Percentiles rank a stretch among this genome's conserved stretches.
Conservation (phyloP, 2,888 invertebrate genomes). For the Ligdia adustata region DNA sequence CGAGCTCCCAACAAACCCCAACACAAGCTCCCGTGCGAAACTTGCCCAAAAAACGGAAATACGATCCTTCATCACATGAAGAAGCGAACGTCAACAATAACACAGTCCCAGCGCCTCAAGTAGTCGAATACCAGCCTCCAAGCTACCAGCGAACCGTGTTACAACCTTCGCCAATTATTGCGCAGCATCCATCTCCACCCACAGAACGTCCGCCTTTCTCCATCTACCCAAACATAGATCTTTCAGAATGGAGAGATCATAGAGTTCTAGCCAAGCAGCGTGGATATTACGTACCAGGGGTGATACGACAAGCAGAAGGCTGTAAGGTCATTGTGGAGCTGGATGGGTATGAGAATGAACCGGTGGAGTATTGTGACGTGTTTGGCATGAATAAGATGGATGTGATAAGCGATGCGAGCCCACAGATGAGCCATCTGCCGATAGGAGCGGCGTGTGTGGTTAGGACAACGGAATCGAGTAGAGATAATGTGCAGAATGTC, state of each 20-base stretch:
- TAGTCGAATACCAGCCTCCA: conserved; percentile 58
- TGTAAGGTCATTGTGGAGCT: conserved; percentile 92
- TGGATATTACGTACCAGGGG: conserved; percentile 93
- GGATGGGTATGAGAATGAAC: conserved; percentile 89
- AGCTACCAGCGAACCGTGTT: conserved; percentile 59
- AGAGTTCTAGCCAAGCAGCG: conserved; percentile 94
- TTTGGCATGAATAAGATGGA: conserved; percentile 92
- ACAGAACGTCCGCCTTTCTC: conserved; percentile 77
- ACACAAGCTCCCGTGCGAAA: conserved; percentile 87
- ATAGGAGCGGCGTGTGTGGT: conserved; percentile 93
- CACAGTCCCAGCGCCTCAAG: conserved; percentile 52
- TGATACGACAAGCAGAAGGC: conserved; percentile 89
- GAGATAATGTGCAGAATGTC: conserved; percentile 86
- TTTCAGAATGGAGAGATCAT: conserved; percentile 97
- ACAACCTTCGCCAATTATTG: conserved; percentile 67
- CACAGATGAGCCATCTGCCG: conserved; percentile 91
- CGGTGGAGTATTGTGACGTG: conserved; percentile 90
- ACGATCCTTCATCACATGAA: conserved; percentile 90
- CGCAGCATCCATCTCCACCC: conserved; percentile 80
- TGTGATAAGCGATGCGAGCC: conserved; percentile 97
- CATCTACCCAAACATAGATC: conserved; percentile 88
- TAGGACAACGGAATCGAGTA: conserved; percentile 83
- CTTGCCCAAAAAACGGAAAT: conserved; percentile 97
- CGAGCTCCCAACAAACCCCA: conserved; percentile 66
- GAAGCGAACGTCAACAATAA: conserved; percentile 77